Evolutionary conservation across 2,113 vertebrate genomes (phyloP).

Genomic region (Lophius piscatorius): DNA sequence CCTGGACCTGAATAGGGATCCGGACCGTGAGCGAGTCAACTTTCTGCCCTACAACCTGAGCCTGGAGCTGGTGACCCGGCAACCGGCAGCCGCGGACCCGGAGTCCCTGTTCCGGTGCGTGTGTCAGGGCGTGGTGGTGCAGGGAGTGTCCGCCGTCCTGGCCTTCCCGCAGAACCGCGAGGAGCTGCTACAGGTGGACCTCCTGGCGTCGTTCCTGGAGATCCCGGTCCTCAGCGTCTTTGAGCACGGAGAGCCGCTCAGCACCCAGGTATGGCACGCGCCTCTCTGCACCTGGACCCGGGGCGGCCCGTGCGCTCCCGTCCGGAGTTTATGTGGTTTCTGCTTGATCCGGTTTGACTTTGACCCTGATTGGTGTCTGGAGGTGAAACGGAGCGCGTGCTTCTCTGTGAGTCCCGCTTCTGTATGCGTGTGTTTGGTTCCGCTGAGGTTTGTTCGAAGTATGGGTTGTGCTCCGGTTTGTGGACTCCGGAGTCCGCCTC

Average conservation of each 20-base stretch:
- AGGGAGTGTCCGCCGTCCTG: conserved; percentile 85
- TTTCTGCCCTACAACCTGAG: conserved; percentile 84
- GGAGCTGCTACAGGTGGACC: conserved; percentile 88
- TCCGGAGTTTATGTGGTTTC: neutral
- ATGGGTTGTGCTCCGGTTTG: too few relatives aligned
- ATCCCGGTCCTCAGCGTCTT: conserved; percentile 88
- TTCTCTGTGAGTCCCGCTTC: too few relatives aligned
- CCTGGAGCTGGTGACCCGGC: conserved; percentile 80
- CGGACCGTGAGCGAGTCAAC: conserved; percentile 39
- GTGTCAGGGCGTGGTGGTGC: conserved; percentile 83
- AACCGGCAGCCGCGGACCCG: conserved; percentile 80
- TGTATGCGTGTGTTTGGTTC: too few relatives aligned
- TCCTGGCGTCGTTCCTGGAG: conserved; percentile 85
- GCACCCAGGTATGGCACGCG: conserved; percentile 78
- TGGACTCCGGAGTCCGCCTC: too few relatives aligned
- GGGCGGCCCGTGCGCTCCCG: neutral
- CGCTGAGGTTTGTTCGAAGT: too few relatives aligned
- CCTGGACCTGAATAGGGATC: neutral
- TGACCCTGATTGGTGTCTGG: conserved; percentile 38
- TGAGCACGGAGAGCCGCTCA: conserved; percentile 82
- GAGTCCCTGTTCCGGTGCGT: conserved; percentile 83
- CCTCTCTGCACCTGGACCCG: neutral
- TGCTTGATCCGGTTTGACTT: conserved; percentile 48
- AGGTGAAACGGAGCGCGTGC: neutral
- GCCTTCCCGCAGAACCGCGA: conserved; percentile 87